Evolutionary conservation across 2,113 vertebrate genomes (phyloP), one percentile per base, ranked within the genome.

Genomic region (Nannobrachium achirus): DNA sequence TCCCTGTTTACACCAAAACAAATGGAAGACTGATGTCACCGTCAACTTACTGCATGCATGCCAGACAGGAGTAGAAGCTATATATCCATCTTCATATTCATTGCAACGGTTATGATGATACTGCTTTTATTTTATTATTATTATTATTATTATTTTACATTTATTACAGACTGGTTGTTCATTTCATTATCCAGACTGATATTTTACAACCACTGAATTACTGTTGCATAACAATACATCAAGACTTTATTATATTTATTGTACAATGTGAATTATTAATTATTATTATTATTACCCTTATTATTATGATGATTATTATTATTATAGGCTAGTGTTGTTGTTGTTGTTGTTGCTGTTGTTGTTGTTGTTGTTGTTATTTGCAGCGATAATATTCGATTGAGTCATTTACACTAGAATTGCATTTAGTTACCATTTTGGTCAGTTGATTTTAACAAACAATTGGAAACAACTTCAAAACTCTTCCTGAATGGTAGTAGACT

Each of bases 21-120:
- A 73, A 74, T 84, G 82, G 80, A 86, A 88, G 80, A 83, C 68
- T 69, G 70, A 79, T 81, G 84, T 81, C 87, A 81, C 84, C 63
- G 62, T 68, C 75, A 75, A 65, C 39, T 69, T 62, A 81, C 55
- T 60, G 61, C 62, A 63, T 60, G 61, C 62, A 63, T 68, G 71
- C 57, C 67, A 73, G 42, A 69, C 60, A 66, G 64, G 75, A 75
- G 39, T 83, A 73, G 55, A 69, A 63, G 68, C 49, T 10, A 51
- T 15, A 10, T 18, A 2, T 77, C 59, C 57, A 77, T 79, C 66
- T 76, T 73, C 65, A 69, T 59, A 19, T 78, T 53, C 19, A 76
- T 44, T 66, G 50, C 57, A 62, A 67, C 55, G 60, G 69, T 78
- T 71, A 63, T 64, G 39, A 73, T 74, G 63, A 65, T 55, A 18